Conservation (phyloP, 2,113 vertebrate genomes). For the Corythornis cristatus region DNA sequence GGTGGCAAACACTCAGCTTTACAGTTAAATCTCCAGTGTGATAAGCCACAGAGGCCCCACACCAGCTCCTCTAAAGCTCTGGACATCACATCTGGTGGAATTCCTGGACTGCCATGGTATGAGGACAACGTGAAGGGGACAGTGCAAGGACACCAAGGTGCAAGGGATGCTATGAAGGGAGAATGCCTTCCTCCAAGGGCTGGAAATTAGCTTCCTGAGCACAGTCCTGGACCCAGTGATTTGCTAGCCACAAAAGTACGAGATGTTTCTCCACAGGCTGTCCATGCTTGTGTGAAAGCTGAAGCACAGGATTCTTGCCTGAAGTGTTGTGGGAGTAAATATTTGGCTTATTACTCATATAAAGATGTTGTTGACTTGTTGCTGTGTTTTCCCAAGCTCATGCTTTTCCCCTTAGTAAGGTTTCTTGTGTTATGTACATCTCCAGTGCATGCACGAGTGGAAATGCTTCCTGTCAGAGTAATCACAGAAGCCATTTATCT, state of each 20-base stretch:
- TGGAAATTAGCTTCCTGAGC: slow-evolving; percentile 17
- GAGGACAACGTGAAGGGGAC: neutral
- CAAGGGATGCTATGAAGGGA: neutral
- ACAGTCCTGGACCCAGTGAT: neutral
- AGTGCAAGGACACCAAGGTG: neutral
- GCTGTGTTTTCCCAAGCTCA: slow-evolving; percentile 37
- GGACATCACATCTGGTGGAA: neutral
- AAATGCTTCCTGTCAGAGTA: slow-evolving; percentile 27
- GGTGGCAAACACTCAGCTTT: neutral
- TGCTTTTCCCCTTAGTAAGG: slow-evolving; percentile 42
- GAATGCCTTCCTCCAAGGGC: neutral
- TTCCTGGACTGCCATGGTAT: neutral
- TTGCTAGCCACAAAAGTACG: neutral
- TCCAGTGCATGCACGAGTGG: neutral
- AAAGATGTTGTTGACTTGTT: slow-evolving; percentile 52
- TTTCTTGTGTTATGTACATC: neutral
- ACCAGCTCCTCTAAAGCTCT: neutral
- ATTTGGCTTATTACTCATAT: slow-evolving; percentile 53
- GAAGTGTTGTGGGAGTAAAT: slow-evolving; percentile 46
- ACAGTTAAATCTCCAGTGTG: accelerated
- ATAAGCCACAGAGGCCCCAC: neutral
- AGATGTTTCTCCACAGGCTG: slow-evolving; percentile 30
- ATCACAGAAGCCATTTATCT: slow-evolving; percentile 3
- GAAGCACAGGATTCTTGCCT: slow-evolving; percentile 33
- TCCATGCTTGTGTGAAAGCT: slow-evolving; percentile 37